Base-by-base conservation (phyloP, 53 echinoderm and acorn worm species). In the Astropecten irregularis region DNA sequence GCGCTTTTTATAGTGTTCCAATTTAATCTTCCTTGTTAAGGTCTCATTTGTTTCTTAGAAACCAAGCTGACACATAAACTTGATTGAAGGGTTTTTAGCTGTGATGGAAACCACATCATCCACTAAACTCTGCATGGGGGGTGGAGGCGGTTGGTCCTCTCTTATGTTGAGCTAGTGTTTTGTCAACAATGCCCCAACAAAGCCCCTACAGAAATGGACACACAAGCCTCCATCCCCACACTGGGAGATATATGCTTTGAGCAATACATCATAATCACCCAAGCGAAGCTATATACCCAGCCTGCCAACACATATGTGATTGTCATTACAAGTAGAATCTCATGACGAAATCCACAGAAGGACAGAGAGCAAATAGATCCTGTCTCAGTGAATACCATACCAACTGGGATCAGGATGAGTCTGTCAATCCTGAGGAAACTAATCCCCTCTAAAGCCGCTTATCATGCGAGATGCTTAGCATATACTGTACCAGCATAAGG, bases 161-260 rank as follows among this genome's bases (percentile, higher is more conserved):
- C 42, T 38, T 25, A 20, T 11, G 20, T 22, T 9, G 2, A 39
- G 42, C 42, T 9, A 9, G 15, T 39, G 40, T 67, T 67, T 39
- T 67, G 42, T 22, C 42, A 39, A 67, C 29, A 67, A 67, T 8
- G 42, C 6, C 23, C 25, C 67, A 67, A n/a, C 42, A 67, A 67
- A 40, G 67, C 25, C 11, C 8, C 25, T 9, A 22, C 42, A 39
- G 40, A 42, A 67, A 40, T 67, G 40, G 22, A 0, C 0, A 67
- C 40, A 67, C 38, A 19, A 33, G 42, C 42, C 6, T 6, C 22
- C 21, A 14, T 40, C 67, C 28, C 20, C 18, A 67, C 21, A 21
- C 42, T 9, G 20, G 22, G 2, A 34, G 11, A 42, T 42, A 42
- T 8, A 56, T 56, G 56, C 56, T 13, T 35, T 22, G n/a, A 40